Percentiles rank a stretch among this genome's conserved stretches.
Conservation (phyloP, 2,797 vertebrate genomes). For the Etheostoma perlongum region DNA sequence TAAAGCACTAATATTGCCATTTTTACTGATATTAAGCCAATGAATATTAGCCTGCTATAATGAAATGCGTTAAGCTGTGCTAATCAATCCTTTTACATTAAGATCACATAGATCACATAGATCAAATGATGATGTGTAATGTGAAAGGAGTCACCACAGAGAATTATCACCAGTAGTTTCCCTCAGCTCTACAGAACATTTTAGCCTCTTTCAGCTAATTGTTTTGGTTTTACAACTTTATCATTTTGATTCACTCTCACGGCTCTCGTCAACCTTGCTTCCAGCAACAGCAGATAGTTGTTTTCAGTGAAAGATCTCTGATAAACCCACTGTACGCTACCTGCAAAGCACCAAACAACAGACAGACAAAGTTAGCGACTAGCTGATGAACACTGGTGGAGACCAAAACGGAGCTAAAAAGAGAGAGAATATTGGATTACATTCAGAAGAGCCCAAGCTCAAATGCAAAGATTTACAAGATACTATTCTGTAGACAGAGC, state of each 20-base stretch:
- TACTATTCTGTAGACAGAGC: too few species aligned
- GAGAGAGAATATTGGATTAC: background rate
- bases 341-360: background rate
- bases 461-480: too few species aligned
- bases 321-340: background rate
- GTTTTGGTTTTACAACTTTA: background rate
- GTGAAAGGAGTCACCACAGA: background rate
- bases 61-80: background rate
- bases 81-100: background rate
- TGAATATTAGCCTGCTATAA: background rate
- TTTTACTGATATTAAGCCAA: background rate
- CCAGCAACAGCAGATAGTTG: background rate
- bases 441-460: too few species aligned
- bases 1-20: background rate
- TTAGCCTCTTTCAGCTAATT: background rate
- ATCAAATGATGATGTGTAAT: background rate
- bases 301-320: background rate
- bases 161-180: too few species aligned
- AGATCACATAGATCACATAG: too few species aligned
- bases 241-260: background rate
- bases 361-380: background rate
- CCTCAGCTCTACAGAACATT: background rate
- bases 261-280: background rate
- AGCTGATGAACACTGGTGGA: background rate
- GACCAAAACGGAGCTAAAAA: constrained; percentile 5